A percentile compares a stretch with the other conserved stretches of the same genome.
phyloP scores from a whole-genome alignment of 2,888 invertebrate species.

The Dione vanillae region DNA sequence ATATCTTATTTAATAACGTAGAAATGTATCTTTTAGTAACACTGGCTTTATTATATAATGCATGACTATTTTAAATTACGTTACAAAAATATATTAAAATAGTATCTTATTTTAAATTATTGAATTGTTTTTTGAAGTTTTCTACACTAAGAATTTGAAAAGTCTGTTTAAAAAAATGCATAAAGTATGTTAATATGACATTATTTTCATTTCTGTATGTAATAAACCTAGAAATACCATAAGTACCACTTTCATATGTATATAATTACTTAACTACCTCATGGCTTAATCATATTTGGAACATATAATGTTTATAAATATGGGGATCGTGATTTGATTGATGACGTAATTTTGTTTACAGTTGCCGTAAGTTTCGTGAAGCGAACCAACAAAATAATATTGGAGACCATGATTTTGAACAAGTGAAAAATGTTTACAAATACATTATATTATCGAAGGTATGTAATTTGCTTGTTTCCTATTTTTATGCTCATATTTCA shows the following conservation, averaged over 20 bases:
- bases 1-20: no score
- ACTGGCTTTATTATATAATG: no score
- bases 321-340: slow-evolving; percentile 23
- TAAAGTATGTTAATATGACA: neutral
- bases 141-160: no score
- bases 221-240: no score
- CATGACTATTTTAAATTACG: no score
- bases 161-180: no score
- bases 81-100: no score
- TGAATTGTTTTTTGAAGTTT: no score
- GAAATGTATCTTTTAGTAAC: no score
- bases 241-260: neutral
- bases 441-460: slow-evolving; percentile 25
- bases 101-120: no score
- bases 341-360: slow-evolving; percentile 50
- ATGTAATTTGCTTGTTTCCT: neutral
- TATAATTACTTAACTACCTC: neutral
- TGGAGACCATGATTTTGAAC: slow-evolving; percentile 16
- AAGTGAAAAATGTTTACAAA: slow-evolving; percentile 16
- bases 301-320: slow-evolving; percentile 53
- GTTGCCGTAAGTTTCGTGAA: slow-evolving; percentile 46
- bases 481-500: neutral
- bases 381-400: slow-evolving; percentile 6
- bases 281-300: slow-evolving; percentile 33
- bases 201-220: neutral